These are phyloP conservation scores for Clunio marinus DNA, from an alignment of 2,888 invertebrate genomes.

Conservation along the genomic window DNA sequence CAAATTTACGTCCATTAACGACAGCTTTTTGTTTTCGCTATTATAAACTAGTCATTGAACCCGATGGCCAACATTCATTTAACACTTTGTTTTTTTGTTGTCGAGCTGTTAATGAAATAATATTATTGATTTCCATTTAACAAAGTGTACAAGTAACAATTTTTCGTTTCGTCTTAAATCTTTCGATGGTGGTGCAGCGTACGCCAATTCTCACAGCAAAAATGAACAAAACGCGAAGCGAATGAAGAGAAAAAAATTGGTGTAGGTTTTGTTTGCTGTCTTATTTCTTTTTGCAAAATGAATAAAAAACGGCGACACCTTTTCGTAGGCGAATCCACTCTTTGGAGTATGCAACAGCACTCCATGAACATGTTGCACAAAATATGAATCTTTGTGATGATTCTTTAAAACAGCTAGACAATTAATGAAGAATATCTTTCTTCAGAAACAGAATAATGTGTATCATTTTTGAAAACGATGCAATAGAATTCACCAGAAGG, in stretches of 20 bases:
- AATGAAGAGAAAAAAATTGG: too few relatives aligned
- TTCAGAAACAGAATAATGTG: too few relatives aligned
- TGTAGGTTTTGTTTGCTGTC: neutral
- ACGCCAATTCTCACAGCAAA: neutral
- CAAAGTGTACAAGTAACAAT: neutral
- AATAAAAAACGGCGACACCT: constrained; percentile 11
- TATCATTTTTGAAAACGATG: too few relatives aligned
- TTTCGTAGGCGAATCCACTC: constrained; percentile 15
- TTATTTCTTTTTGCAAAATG: neutral
- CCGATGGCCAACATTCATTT: constrained; percentile 22
- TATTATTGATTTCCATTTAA: constrained; percentile 9
- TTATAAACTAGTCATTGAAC: constrained; percentile 14
- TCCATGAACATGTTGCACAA: neutral
- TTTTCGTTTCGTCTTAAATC: neutral
- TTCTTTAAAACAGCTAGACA: too few relatives aligned
- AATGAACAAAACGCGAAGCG: neutral
- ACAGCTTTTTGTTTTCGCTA: neutral
- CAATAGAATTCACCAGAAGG: too few relatives aligned
- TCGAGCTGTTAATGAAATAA: constrained; percentile 8
- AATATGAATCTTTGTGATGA: too few relatives aligned
- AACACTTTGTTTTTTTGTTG: neutral
- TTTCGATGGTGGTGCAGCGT: neutral
- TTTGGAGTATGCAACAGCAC: neutral
- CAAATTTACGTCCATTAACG: neutral
- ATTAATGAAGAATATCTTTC: too few relatives aligned